These are phyloP conservation scores for Nyctalus aviator DNA, from an alignment of 2,797 vertebrate species.

Conservation along the genomic window DNA sequence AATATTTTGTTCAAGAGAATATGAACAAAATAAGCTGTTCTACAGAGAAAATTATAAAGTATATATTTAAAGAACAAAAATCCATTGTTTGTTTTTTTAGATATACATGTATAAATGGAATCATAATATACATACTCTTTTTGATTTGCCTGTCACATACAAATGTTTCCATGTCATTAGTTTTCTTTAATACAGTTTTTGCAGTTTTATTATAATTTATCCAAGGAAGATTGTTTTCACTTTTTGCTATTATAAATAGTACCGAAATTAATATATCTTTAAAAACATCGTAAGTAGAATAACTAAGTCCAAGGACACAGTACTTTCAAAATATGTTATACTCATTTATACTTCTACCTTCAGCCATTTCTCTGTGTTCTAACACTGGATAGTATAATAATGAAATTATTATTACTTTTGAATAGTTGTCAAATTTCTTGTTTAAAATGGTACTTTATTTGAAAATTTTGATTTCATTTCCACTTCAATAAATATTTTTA, in stretches of 20 bases:
- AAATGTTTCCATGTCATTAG: conserved; percentile 44
- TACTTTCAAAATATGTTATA: background rate
- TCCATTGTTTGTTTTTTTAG: background rate
- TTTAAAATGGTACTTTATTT: conserved; percentile 36
- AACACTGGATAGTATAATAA: background rate
- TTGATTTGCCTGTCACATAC: conserved; percentile 6
- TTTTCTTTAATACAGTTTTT: conserved; percentile 24
- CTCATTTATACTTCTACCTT: conserved; percentile 24
- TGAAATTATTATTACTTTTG: conserved; percentile 39
- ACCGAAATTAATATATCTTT: conserved; percentile 37
- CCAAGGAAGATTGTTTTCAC: background rate
- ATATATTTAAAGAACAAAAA: conserved; percentile 32
- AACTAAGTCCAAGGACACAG: background rate
- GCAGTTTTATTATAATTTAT: conserved; percentile 42
- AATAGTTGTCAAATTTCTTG: background rate
- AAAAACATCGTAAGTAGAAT: conserved; percentile 32
- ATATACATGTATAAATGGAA: background rate
- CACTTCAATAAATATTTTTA: conserved; percentile 45
- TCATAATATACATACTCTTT: background rate
- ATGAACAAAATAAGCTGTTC: too few relatives aligned
- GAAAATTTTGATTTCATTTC: conserved; percentile 31
- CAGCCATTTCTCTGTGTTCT: conserved; percentile 25
- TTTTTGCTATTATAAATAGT: conserved; percentile 17
- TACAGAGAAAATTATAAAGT: conserved; percentile 38
- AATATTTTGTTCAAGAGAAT: background rate